Evolutionary conservation across 2,797 vertebrate species (phyloP).

Genomic region (Crenichthys baileyi): DNA sequence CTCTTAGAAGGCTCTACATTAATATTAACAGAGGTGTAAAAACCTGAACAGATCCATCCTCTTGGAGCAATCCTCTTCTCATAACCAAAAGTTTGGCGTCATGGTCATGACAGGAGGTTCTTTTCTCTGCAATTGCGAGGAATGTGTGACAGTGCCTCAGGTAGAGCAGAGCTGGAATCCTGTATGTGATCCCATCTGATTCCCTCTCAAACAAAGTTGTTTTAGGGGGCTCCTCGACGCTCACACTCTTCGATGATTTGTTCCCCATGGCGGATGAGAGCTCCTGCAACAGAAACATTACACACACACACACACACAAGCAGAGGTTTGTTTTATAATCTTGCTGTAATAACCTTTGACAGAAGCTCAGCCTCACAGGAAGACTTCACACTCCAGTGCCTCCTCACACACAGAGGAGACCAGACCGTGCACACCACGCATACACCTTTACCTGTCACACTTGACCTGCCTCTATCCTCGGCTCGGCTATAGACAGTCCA

Average conservation of each 20-base stretch:
- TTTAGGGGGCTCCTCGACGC: constrained; percentile 67
- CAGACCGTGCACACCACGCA: neutral
- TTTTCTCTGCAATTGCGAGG: constrained; percentile 92
- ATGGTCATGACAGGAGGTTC: constrained; percentile 78
- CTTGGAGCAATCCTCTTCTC: constrained; percentile 80
- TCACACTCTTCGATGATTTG: constrained; percentile 61
- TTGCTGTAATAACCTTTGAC: constrained; percentile 36
- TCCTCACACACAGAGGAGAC: constrained; percentile 30
- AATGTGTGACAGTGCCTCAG: constrained; percentile 78
- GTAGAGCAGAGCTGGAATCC: constrained; percentile 90
- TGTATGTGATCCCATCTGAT: constrained; percentile 82
- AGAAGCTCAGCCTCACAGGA: constrained; percentile 24
- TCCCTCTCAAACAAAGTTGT: constrained; percentile 84
- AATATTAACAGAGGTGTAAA: constrained; percentile 12
- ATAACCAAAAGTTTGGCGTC: constrained; percentile 87
- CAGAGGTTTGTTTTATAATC: constrained; percentile 6
- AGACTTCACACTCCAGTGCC: constrained; percentile 63
- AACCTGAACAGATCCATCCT: constrained; percentile 82
- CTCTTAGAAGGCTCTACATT: too few species aligned
- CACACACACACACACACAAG: constrained; percentile 6
- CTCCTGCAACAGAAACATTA: constrained; percentile 39
- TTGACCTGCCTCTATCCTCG: constrained; percentile 30
- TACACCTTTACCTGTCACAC: constrained; percentile 63
- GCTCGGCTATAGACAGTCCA: constrained; percentile 36
- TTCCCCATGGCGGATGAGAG: constrained; percentile 71